phyloP scores from a whole-genome alignment of 53 echinoderm and acorn worm species.

The Echinarachnius parma region DNA sequence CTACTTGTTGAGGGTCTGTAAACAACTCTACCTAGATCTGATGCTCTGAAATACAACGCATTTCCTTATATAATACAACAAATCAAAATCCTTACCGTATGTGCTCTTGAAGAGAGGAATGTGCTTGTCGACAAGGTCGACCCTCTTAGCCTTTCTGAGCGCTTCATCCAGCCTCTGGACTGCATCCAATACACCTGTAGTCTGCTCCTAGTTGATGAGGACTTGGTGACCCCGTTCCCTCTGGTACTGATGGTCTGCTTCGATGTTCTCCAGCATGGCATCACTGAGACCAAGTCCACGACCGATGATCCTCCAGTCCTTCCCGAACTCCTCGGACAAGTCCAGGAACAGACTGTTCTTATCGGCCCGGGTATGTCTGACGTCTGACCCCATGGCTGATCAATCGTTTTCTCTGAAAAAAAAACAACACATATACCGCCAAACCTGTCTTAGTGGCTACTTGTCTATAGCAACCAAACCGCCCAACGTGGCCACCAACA shows the following conservation, averaged over 20 bases:
- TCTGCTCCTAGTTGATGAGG: constrained; percentile 39
- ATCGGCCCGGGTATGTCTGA: no score
- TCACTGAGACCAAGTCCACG: constrained; percentile 29
- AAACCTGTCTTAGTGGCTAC: no score
- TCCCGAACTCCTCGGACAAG: not conserved
- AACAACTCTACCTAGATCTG: no score
- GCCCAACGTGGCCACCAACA: no score
- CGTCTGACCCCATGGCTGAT: no score
- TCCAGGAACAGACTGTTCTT: constrained; percentile 1
- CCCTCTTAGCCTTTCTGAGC: constrained; percentile 6
- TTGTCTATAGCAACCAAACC: no score
- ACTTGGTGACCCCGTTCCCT: constrained; percentile 44
- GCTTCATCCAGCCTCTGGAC: constrained; percentile 11
- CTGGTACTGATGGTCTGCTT: constrained; percentile 7
- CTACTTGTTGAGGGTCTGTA: no score
- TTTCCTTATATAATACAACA: not conserved
- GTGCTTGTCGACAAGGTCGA: constrained; percentile 8
- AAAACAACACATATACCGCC: no score
- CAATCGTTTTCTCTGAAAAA: no score
- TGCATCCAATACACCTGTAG: not conserved
- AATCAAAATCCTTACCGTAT: no score
- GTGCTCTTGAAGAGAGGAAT: no score
- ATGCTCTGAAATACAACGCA: not conserved
- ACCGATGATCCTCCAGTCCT: constrained; percentile 25
- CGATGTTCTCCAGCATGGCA: constrained; percentile 28